Base-by-base conservation (phyloP, 1,140 invertebrate species). In the Ruditapes philippinarum region DNA sequence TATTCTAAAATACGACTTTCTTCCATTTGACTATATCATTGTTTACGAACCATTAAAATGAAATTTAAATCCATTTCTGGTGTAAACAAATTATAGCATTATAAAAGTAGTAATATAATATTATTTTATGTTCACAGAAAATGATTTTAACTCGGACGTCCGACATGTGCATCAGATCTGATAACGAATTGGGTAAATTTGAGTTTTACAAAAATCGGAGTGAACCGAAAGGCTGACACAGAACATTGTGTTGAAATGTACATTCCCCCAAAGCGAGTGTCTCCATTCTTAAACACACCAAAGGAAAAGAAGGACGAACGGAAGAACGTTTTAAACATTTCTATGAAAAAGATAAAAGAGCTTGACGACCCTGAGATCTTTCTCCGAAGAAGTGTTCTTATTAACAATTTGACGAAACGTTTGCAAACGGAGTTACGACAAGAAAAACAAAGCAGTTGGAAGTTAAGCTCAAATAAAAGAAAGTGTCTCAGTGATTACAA, bases 391-490 rank as follows among this genome's bases (percentile, higher is more conserved):
- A 98, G 98, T 45, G 98, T 98, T 1, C 97, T 98, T 91, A 98
- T 99, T 92, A 98, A 98, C 95, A 99, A 99, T 94, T 98, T 98
- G 0, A 97, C 98, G 94, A 98, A 97, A 95, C 96, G 97, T 74
- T 96, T 99, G 78, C 98, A 98, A 95, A 97, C 97, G 68, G 98
- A 98, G 93, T 97, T 98, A 83, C 96, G 98, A 33, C 97, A 98
- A 79, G 98, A 98, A 94, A 98, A 98, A 94, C 97, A 98, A 93
- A 42, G 74, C 17, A 62, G 31, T 33, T 33, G 38, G 33, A 57
- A 60, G n/a, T 38, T 57, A 22, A 36, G 57, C 31, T 28, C 25
- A 28, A 51, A 19, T 12, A 65, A 36, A 33, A 42, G 49, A 12
- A 89, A 86, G 28, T 65, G 62, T 17, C 89, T 84, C 38, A 57